Percentiles rank a stretch among this genome's conserved stretches.
Evolutionary conservation across 53 echinoderm and acorn worm species (phyloP).

Genomic region (Holothuria scabra): DNA sequence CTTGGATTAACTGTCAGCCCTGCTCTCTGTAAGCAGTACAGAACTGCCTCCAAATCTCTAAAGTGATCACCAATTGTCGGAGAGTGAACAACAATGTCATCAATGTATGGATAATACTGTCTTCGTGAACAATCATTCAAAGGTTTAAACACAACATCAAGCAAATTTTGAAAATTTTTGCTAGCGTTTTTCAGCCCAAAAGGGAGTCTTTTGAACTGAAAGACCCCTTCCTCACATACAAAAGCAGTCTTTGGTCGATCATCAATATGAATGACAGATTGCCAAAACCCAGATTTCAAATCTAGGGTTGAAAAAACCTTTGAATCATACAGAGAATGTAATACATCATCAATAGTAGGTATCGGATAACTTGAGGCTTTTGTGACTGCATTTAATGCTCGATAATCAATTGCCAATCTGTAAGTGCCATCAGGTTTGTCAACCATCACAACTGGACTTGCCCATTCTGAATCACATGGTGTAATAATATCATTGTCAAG

Average conservation of each 20-base stretch:
- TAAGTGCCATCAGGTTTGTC: slow-evolving; percentile 31
- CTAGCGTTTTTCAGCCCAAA: slow-evolving; percentile 41
- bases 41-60: slow-evolving; percentile 20
- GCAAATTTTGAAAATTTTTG: slow-evolving; percentile 44
- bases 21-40: slow-evolving; percentile 26
- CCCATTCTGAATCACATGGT: slow-evolving; percentile 28
- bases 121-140: slow-evolving; percentile 7
- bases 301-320: slow-evolving; percentile 46
- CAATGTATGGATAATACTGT: slow-evolving; percentile 28
- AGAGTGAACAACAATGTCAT: slow-evolving; percentile 47
- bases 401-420: slow-evolving; percentile 33
- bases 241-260: slow-evolving; percentile 50
- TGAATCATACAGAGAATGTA: slow-evolving; percentile 36
- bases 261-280: slow-evolving; percentile 19
- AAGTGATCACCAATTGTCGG: slow-evolving; percentile 31
- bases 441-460: slow-evolving; percentile 36
- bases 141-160: slow-evolving; percentile 10
- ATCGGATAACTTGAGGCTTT: slow-evolving; percentile 27
- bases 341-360: slow-evolving; percentile 22
- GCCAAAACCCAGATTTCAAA: slow-evolving; percentile 49
- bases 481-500: slow-evolving; percentile 11
- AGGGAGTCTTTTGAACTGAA: slow-evolving; percentile 29
- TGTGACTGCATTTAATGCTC: slow-evolving; percentile 16
- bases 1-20: slow-evolving; percentile 53
- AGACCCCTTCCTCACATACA: slow-evolving; percentile 49